A percentile compares a stretch with the other conserved stretches of the same genome.
These are phyloP conservation scores for Lasioglossum baleicum DNA, from an alignment of 1,140 invertebrate species.

Conservation along the genomic window DNA sequence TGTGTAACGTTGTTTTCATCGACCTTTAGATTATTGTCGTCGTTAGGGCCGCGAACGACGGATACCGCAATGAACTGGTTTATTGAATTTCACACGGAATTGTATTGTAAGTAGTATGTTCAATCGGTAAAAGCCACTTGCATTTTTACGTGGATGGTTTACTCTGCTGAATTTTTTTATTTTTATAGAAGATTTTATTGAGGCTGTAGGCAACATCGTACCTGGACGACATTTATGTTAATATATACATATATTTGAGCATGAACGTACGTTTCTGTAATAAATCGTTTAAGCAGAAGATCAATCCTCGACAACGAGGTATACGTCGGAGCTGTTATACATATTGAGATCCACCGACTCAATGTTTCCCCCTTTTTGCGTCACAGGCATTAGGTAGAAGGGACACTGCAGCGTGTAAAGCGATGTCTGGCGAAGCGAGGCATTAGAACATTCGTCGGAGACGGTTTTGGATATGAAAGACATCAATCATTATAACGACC, in stretches of 20 bases:
- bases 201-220: too few species aligned
- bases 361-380: neutral
- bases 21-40: too few species aligned
- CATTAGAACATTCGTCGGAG: constrained; percentile 42
- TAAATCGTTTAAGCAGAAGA: neutral
- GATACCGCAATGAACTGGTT: too few species aligned
- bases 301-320: neutral
- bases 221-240: too few species aligned
- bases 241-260: too few species aligned
- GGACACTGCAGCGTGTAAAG: constrained; percentile 33
- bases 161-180: too few species aligned
- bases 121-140: too few species aligned
- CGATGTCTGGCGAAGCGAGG: constrained; percentile 32
- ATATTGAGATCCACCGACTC: constrained; percentile 6
- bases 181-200: too few species aligned
- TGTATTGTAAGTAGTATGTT: too few species aligned
- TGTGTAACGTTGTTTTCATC: neutral
- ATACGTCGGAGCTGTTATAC: neutral
- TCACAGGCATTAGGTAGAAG: constrained; percentile 1
- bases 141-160: too few species aligned
- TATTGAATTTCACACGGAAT: too few species aligned
- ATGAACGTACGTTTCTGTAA: neutral
- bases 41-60: too few species aligned
- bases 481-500: constrained; percentile 54
- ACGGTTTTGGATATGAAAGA: constrained; percentile 49